Evolutionary conservation across 1,140 invertebrate genomes (phyloP), one percentile per base, ranked within the genome.

Genomic region (Campodea augens): DNA sequence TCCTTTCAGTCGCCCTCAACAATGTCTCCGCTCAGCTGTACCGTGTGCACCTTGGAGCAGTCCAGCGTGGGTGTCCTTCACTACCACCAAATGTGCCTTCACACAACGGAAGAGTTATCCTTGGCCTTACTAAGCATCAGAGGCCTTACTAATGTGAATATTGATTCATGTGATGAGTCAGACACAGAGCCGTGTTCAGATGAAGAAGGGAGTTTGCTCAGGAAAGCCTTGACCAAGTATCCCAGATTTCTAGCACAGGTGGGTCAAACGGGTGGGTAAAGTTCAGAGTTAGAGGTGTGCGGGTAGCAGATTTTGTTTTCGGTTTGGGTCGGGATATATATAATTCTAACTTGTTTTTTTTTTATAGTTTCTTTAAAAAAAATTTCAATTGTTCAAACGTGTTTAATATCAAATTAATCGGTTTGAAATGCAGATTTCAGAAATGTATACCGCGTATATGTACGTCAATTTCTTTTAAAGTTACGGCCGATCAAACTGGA

Each of bases 21-120:
- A 10, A 32, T 32, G 27, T 32, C 27, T 32, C 27, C 27, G 7
- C 27, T 15, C 27, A 32, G 27, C 27, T 49, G 48, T 25, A 45
- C 36, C 13, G 44, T 49, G 24, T 49, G 48, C 32, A 37, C 39
- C 13, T 24, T 23, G 18, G 13, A 19, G 7, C 29, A 44, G 25
- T 36, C 27, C 12, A 23, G 43, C 3, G 38, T 46, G 10, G 24
- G 22, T 7, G 27, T 18, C 15, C 38, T 49, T 5, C 48, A 49
- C 32, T 41, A 41, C 25, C 48, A 49, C 29, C 48, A 49, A 21
- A 49, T 49, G 43, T 46, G 48, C n/a, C 29, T 25, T 24, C 48
- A 49, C 32, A 49, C 43, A 10, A 41, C 48, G 13, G 48, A 49
- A n/a, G 48, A 49, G 24, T 38, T 49, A 20, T 49, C 48, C n/a